These are phyloP conservation scores for Yponomeuta plumbellus DNA, from an alignment of 2,888 invertebrate genomes.

Conservation along the genomic window DNA sequence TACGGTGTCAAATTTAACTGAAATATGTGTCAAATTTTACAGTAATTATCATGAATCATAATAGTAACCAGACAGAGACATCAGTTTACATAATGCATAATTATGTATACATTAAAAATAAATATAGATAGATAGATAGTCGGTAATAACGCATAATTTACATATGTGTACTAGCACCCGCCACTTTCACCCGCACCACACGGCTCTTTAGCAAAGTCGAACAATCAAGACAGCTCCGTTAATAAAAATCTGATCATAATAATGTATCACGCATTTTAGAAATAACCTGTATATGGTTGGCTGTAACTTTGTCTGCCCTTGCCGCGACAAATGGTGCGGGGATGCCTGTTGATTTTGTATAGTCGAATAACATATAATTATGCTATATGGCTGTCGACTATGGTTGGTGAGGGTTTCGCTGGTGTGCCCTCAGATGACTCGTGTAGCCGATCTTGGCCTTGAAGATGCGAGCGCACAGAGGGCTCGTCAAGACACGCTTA, in stretches of 20 bases:
- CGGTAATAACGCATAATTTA: neutral
- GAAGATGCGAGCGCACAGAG: too few relatives aligned
- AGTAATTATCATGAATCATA: too few relatives aligned
- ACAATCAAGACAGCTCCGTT: neutral
- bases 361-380: too few relatives aligned
- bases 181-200: conserved; percentile 1
- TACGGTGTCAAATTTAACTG: conserved; percentile 23
- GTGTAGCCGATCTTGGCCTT: too few relatives aligned
- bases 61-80: neutral
- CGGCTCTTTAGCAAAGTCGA: neutral
- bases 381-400: too few relatives aligned
- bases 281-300: too few relatives aligned
- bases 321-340: conserved; percentile 23
- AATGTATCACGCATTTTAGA: too few relatives aligned
- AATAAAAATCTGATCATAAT: too few relatives aligned
- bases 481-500: too few relatives aligned
- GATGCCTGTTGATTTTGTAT: conserved; percentile 39
- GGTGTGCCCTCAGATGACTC: too few relatives aligned
- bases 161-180: neutral
- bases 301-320: too few relatives aligned
- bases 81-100: neutral
- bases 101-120: neutral
- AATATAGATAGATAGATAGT: neutral
- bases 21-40: conserved; percentile 10
- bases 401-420: too few relatives aligned